Base-by-base conservation (phyloP, 2,113 vertebrate species). In the Elgaria multicarinata region DNA sequence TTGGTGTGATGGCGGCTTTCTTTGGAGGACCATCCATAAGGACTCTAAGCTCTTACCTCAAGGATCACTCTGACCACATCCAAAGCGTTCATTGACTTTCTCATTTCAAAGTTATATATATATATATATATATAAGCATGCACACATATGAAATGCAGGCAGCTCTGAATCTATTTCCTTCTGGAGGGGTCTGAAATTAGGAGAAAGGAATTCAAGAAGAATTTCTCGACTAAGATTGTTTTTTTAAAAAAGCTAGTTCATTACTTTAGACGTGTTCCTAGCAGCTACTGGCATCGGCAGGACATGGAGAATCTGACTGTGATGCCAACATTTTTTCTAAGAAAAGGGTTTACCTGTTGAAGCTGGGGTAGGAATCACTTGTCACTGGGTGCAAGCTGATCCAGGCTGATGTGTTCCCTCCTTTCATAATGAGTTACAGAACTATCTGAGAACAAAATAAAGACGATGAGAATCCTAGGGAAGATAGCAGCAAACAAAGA, bases 161-260 rank as follows among this genome's bases (percentile, higher is more conserved):
- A 26, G 22, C 55, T 64, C 26, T 58, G n/a, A 46, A 53, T 50
- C 28, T 55, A 24, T 42, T 83, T 36, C 39, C 13, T 66, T 66
- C 14, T 78, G 55, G 20, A 3, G 55, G 39, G 18, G 10, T 1
- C 87, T 88, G 66, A 77, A 87, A 77, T 44, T 24, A 64, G 24
- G n/a, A 36, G 42, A 62, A 42, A 75, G 4, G 22, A 85, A 0
- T 42, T 31, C 24, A 33, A 88, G 20, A 90, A 18, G 26, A 90
- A 67, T 74, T 85, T 84, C 7, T 94, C 92, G 86, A 72, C 22
- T n/a, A 46, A 74, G 76, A 33, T 92, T n/a, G 92, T 69, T 42
- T 76, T 82, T 89, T 53, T 50, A 50, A 50, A 50, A 44, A 83
- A 85, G 86, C 75, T 7, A 31, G 0, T 84, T 58, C 44, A 66